Base-by-base conservation (phyloP, 2,888 invertebrate species). In the Leucozona laternaria region DNA sequence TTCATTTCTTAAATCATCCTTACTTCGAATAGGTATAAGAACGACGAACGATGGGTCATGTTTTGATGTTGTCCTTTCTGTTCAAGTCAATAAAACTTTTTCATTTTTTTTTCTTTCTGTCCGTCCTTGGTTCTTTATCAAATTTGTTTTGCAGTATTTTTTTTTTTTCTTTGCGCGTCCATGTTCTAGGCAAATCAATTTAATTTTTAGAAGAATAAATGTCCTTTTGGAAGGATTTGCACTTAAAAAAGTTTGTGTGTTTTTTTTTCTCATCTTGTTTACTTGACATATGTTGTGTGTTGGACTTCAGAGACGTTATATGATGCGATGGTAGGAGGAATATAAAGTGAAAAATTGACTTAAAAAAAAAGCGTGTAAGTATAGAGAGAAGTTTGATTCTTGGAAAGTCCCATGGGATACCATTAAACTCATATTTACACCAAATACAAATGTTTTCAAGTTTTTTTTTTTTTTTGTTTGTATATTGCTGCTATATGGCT, bases 401-500 rank as follows among this genome's bases (percentile, higher is more conserved):
- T 68, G 17, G 50, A 70, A 70, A 70, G 50, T 79, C 88, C 86
- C 84, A 17, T 31, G 73, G 88, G 88, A 88, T 64, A 82, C 80
- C 83, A 88, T 88, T 87, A 88, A 88, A 88, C 88, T 88, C 86
- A 88, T 86, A 85, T 88, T 88, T 88, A 81, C 86, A 86, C 86
- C 81, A 86, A 86, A 81, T 79, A 86, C 86, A 78, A 79, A 79
- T 82, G 86, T 86, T 79, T 68, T 68, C 48, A 31, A 72, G 60
- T 64, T 73, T 45, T 62, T 34, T 50, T 20, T 28, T 37, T 66
- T 34, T 31, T 34, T 37, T 43, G n/a, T 43, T n/a, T 20, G 17
- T 22, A 22, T n/a, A 25, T 43, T 62, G 8, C 20, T 50, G 13
- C 20, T 55, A 25, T 22, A 28, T 8, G 28, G 34, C 37, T 40